These are phyloP conservation scores for Thereva nobilitata DNA, from an alignment of 2,888 invertebrate genomes.

Conservation along the genomic window DNA sequence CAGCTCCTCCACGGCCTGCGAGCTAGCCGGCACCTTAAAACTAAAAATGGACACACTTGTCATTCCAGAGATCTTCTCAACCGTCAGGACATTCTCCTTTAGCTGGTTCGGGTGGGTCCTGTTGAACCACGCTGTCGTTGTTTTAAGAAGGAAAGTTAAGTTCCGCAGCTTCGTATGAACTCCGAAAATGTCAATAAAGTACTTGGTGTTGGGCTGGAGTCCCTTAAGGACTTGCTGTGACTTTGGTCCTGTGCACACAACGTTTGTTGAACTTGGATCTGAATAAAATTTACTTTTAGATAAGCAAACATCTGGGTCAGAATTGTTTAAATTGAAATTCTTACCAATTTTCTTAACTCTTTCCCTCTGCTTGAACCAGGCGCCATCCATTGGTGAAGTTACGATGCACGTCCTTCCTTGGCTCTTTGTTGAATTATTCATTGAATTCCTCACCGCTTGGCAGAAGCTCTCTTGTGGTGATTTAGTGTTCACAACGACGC, in stretches of 20 bases:
- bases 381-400: conserved; percentile 48
- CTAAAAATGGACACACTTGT: conserved; percentile 62
- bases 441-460: conserved; percentile 47
- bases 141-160: conserved; percentile 53
- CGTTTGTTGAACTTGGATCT: conserved; percentile 47
- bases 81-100: conserved; percentile 59
- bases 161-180: conserved; percentile 55
- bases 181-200: conserved; percentile 56
- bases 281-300: conserved; percentile 11
- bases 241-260: conserved; percentile 55
- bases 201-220: conserved; percentile 51
- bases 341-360: conserved; percentile 50
- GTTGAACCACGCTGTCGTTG: conserved; percentile 52
- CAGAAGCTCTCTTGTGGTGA: conserved; percentile 49
- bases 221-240: conserved; percentile 54
- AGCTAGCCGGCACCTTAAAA: conserved; percentile 59
- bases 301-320: not conserved
- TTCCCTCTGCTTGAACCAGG: conserved; percentile 51
- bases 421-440: conserved; percentile 41
- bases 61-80: conserved; percentile 60
- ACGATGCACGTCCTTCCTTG: conserved; percentile 41
- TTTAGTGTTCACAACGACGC: conserved; percentile 51
- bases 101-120: conserved; percentile 55
- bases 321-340: conserved; percentile 29
- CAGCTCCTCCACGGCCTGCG: conserved; percentile 40